These are phyloP conservation scores for Porites lutea DNA, from an alignment of 64 coral and sea anemone species.

Conservation along the genomic window DNA sequence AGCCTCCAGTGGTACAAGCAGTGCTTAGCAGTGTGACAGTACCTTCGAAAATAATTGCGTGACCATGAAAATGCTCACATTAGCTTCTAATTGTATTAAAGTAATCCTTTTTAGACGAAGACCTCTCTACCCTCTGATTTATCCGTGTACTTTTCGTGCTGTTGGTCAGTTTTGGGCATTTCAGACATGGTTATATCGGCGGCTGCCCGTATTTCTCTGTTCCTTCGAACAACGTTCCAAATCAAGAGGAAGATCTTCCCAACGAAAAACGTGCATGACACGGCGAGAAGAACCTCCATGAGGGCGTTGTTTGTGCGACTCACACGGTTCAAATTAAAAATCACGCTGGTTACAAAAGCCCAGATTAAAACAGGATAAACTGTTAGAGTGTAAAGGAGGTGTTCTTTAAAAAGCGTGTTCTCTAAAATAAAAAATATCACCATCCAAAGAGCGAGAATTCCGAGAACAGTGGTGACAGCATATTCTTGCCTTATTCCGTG, in stretches of 20 bases:
- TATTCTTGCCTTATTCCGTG: slow-evolving; percentile 9
- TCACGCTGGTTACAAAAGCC: slow-evolving; percentile 19
- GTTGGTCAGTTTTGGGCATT: neutral
- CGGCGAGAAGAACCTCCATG: slow-evolving; percentile 16
- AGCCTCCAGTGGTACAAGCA: too few relatives aligned
- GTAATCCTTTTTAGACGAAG: too few relatives aligned
- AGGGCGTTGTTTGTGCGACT: neutral
- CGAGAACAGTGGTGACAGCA: slow-evolving; percentile 26
- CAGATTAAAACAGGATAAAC: slow-evolving; percentile 50
- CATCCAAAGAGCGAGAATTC: slow-evolving; percentile 34
- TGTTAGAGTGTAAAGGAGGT: slow-evolving; percentile 20
- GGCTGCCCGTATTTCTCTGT: neutral
- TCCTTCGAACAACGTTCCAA: neutral
- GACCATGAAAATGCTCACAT: too few relatives aligned
- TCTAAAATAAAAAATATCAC: slow-evolving; percentile 65
- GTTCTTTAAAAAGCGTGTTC: slow-evolving; percentile 31
- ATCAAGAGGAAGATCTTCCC: neutral
- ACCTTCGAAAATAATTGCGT: too few relatives aligned
- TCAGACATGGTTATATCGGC: neutral
- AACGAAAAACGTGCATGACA: slow-evolving; percentile 20
- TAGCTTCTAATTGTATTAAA: too few relatives aligned
- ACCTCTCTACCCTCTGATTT: neutral
- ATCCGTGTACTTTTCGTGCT: slow-evolving; percentile 19
- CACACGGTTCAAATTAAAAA: slow-evolving; percentile 1
- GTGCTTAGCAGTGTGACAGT: too few relatives aligned